Percentiles rank a stretch among this genome's conserved stretches.
These are phyloP conservation scores for Crambe crambe DNA, from an alignment of 37 sponge, comb jelly and placozoan genomes.

Conservation along the genomic window DNA sequence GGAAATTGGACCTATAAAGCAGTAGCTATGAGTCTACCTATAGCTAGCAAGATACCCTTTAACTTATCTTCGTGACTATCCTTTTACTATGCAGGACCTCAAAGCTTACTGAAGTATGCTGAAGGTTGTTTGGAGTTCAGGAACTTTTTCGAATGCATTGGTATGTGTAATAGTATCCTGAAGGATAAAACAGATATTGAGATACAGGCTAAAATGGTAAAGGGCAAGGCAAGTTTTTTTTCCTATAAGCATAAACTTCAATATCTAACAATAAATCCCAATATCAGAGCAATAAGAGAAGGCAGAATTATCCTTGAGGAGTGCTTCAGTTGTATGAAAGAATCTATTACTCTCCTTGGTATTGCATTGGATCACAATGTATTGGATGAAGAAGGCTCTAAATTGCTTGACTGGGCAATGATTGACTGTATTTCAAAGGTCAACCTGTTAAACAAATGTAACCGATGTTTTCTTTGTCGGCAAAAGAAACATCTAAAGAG, in stretches of 20 bases:
- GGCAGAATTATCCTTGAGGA: not conserved
- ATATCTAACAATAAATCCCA: not conserved
- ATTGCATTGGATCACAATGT: not conserved
- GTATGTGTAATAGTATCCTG: not conserved
- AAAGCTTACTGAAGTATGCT: not conserved
- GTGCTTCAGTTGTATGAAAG: not conserved
- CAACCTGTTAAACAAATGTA: not conserved
- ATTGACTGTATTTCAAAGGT: not conserved
- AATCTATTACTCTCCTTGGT: constrained; percentile 1
- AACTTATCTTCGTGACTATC: too few species aligned
- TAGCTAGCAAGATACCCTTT: too few species aligned
- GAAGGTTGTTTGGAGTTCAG: not conserved
- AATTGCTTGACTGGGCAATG: constrained; percentile 22
- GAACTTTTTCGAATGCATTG: constrained; percentile 3
- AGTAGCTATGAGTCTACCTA: too few species aligned
- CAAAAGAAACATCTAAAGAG: not conserved
- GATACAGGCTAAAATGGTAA: not conserved
- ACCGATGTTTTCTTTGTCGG: constrained; percentile 18
- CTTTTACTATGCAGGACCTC: not conserved
- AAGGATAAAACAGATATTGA: not conserved
- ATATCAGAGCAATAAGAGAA: not conserved
- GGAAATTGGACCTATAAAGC: too few species aligned
- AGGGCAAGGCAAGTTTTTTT: constrained; percentile 4
- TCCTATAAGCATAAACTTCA: not conserved
- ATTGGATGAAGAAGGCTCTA: constrained; percentile 19